These are phyloP conservation scores for Oeneis ivallda DNA, from an alignment of 2,888 invertebrate species.

Conservation along the genomic window DNA sequence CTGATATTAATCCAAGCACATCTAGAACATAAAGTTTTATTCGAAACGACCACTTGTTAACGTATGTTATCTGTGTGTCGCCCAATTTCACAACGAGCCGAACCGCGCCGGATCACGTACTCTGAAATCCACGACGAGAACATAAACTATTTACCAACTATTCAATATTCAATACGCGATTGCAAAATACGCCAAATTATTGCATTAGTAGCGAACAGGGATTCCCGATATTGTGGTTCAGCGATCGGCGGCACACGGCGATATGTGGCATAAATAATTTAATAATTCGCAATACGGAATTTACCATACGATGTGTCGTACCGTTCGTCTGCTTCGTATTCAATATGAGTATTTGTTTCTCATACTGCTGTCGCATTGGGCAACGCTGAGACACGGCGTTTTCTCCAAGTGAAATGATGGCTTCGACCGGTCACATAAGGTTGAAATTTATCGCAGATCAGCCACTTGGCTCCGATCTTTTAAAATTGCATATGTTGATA, in stretches of 20 bases:
- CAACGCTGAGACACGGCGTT: slow-evolving; percentile 62
- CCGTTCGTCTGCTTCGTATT: slow-evolving; percentile 79
- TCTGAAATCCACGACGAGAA: slow-evolving; percentile 76
- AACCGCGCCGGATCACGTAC: slow-evolving; percentile 71
- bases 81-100: slow-evolving; percentile 72
- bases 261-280: slow-evolving; percentile 82
- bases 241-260: slow-evolving; percentile 73
- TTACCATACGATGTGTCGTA: slow-evolving; percentile 79
- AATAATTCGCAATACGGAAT: slow-evolving; percentile 82
- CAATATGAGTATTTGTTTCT: slow-evolving; percentile 81
- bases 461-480: slow-evolving; percentile 66
- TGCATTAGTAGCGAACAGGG: slow-evolving; percentile 80
- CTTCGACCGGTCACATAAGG: slow-evolving; percentile 62
- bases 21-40: slow-evolving; percentile 69
- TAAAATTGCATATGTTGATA: slow-evolving; percentile 76
- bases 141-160: slow-evolving; percentile 81
- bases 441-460: slow-evolving; percentile 51
- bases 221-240: slow-evolving; percentile 81
- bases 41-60: slow-evolving; percentile 72
- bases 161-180: slow-evolving; percentile 81
- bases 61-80: slow-evolving; percentile 70
- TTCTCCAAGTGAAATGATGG: slow-evolving; percentile 60
- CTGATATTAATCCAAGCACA: slow-evolving; percentile 68
- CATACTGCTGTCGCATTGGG: slow-evolving; percentile 79
- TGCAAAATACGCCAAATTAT: slow-evolving; percentile 82